Base-by-base conservation (phyloP, 2,113 vertebrate species). In the Glaucomys volans region DNA sequence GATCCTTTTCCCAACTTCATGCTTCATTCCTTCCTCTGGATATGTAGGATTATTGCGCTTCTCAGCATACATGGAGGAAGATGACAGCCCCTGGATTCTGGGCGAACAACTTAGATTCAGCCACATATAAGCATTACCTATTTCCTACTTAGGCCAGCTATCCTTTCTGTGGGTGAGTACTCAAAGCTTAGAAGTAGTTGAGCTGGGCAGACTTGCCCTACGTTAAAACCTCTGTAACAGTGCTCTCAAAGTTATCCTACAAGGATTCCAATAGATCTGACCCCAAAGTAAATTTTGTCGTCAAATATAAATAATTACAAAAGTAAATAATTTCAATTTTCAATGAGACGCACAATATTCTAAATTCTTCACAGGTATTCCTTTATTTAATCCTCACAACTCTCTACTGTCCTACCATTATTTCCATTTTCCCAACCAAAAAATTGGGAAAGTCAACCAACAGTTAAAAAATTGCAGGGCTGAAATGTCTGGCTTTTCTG, bases 321-420 rank as follows among this genome's bases (percentile, higher is more conserved):
- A 40, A 83, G 30, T 66, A 84, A 88, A 95, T n/a, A 57, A 72
- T 30, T n/a, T n/a, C n/a, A n/a, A 20, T 32, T 92, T 89, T 89
- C 20, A 47, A 24, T 67, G n/a, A 79, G 40, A 17, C n/a, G 66
- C 10, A 72, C 10, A 72, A 20, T 84, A 79, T 84, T 80, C 50
- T 83, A 92, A 92, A 12, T 35, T 40, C 1, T 72, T 52, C 6
- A 37, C 26, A 13, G 26, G 9, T 62, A 42, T 52, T 83, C 35
- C 69, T 83, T 94, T 8, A 42, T 76, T 96, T 83, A 79, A 66
- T 69, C 26, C 17, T 83, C 72, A 76, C 24, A 83, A 37, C 6
- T 76, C 12, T 74, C 13, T 77, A 54, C 6, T 35, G 1, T 44
- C 87, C 42, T 75, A 64, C 8, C 30, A 52, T 54, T 77, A 52